Evolutionary conservation across 2,888 invertebrate genomes (phyloP).

Genomic region (Ophioninae sp.): DNA sequence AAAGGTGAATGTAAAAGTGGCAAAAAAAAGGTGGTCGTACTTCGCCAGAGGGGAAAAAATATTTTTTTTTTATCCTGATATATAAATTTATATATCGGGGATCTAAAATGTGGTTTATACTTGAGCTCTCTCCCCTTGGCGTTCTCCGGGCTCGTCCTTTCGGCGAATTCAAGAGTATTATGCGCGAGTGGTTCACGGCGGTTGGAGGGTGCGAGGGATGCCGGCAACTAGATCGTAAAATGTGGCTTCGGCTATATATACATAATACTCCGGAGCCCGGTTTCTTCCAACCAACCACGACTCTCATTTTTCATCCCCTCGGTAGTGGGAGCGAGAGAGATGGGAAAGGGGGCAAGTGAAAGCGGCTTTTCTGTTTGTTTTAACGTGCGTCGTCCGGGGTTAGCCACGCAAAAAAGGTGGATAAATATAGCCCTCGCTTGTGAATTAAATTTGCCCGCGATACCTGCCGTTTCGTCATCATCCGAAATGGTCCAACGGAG

Average conservation of each 20-base stretch:
- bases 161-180: conserved; percentile 45
- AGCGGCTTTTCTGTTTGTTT: conserved; percentile 61
- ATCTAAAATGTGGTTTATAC: conserved; percentile 55
- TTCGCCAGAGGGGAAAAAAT: too few species aligned
- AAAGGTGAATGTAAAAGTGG: conserved; percentile 42
- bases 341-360: too few species aligned
- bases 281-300: conserved; percentile 43
- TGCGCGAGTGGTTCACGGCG: conserved; percentile 36
- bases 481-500: not conserved
- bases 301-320: conserved; percentile 28
- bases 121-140: conserved; percentile 49
- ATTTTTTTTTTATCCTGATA: not conserved
- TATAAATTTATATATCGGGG: conserved; percentile 23
- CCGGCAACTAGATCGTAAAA: conserved; percentile 58
- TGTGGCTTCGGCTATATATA: conserved; percentile 38
- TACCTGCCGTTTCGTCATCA: conserved; percentile 3
- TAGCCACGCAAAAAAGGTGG: conserved; percentile 52
- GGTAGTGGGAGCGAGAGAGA: not conserved
- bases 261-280: conserved; percentile 34
- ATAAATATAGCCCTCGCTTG: conserved; percentile 30
- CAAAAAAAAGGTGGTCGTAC: conserved; percentile 4
- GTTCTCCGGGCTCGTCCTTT: conserved; percentile 41
- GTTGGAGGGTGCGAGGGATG: conserved; percentile 40
- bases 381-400: conserved; percentile 60
- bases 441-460: not conserved